Conservation (phyloP, 2,888 invertebrate species). For the Lissonota sp. region DNA sequence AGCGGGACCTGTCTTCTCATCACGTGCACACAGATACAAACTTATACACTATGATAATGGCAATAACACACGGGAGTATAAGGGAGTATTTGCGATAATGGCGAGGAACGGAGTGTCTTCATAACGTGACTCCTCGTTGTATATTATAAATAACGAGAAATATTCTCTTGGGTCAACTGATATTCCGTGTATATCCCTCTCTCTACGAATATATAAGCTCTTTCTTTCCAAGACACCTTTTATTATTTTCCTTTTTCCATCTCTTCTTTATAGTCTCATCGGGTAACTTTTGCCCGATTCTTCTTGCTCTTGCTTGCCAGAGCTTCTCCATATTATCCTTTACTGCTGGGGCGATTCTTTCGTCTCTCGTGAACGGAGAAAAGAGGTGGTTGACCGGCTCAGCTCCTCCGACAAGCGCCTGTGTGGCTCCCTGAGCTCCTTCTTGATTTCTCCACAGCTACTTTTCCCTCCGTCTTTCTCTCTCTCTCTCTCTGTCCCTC, state of each 20-base stretch:
- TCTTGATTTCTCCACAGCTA: conserved; percentile 28
- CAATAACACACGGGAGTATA: conserved; percentile 47
- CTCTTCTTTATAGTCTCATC: neutral
- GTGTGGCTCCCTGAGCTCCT: conserved; percentile 9
- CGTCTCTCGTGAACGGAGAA: conserved; percentile 32
- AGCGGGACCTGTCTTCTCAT: conserved; percentile 9
- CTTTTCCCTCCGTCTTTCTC: conserved; percentile 28
- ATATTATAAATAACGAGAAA: neutral
- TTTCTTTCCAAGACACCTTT: neutral
- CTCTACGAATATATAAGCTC: neutral
- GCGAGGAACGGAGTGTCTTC: conserved; percentile 52
- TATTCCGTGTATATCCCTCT: too few species aligned
- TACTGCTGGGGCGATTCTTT: conserved; percentile 16
- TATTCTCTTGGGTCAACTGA: too few species aligned
- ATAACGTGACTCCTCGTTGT: conserved; percentile 16
- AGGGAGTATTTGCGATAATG: conserved; percentile 54
- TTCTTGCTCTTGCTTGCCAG: neutral
- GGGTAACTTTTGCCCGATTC: conserved; percentile 29
- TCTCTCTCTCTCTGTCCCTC: conserved; percentile 24
- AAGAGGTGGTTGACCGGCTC: conserved; percentile 47
- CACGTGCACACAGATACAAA: neutral
- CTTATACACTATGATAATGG: conserved; percentile 18
- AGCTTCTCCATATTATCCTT: neutral
- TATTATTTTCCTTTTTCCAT: conserved; percentile 10
- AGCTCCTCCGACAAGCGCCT: conserved; percentile 18